Evolutionary conservation across 2,797 vertebrate genomes (phyloP).

Genomic region (Mus spretus): DNA sequence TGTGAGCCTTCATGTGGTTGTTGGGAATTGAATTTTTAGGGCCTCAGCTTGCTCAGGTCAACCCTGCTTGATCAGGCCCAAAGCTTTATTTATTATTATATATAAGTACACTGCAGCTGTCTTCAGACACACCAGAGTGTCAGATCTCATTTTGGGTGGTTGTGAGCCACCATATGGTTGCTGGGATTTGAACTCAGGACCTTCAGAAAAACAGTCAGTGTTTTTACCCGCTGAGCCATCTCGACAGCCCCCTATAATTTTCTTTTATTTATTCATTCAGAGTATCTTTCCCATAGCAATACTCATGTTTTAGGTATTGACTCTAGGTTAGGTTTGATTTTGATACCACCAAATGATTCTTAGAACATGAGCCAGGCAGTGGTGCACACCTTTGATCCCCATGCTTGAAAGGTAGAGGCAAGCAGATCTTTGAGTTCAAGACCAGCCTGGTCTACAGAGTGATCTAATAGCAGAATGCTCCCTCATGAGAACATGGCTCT

Average conservation of each 20-base stretch:
- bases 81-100: no score
- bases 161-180: no score
- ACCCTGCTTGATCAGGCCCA: no score
- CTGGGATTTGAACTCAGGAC: no score
- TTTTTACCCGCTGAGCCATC: no score
- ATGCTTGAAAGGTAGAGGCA: not conserved
- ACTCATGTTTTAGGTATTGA: not conserved
- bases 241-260: not conserved
- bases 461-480: not conserved
- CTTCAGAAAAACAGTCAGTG: no score
- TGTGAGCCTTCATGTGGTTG: no score
- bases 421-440: not conserved
- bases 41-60: no score
- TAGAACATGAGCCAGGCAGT: not conserved
- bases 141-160: no score
- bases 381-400: not conserved
- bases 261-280: conserved; percentile 10
- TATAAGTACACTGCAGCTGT: no score
- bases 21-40: no score
- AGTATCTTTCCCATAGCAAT: conserved; percentile 2
- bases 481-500: not conserved
- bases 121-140: no score
- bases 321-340: conserved; percentile 52
- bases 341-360: not conserved
- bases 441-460: not conserved